A percentile compares a stretch with the other conserved stretches of the same genome.
phyloP scores from a whole-genome alignment of 2,888 invertebrate species.

The Cheilosia vulpina region DNA sequence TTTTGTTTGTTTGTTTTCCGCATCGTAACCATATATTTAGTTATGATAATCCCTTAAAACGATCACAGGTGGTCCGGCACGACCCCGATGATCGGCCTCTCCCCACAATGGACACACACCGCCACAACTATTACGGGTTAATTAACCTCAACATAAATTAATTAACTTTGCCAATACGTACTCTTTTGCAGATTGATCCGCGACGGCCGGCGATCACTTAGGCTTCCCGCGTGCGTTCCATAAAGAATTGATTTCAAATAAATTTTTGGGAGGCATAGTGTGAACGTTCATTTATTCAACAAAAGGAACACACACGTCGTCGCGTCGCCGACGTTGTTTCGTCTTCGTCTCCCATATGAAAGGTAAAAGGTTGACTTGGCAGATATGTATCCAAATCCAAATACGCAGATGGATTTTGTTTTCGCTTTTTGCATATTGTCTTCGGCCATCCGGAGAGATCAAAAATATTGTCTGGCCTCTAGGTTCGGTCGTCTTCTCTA shows the following conservation, averaged over 20 bases:
- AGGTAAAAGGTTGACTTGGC: conserved; percentile 70
- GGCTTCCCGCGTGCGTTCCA: conserved; percentile 34
- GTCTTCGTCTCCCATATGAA: conserved; percentile 27
- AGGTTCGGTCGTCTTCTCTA: conserved; percentile 45
- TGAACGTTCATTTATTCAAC: conserved; percentile 71
- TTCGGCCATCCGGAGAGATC: conserved; percentile 51
- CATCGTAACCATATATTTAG: conserved; percentile 60
- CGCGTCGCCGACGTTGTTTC: conserved; percentile 37
- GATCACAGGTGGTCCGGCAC: conserved; percentile 67
- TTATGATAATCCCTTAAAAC: conserved; percentile 66
- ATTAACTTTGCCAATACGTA: conserved; percentile 71
- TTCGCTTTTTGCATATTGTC: conserved; percentile 72
- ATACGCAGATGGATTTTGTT: conserved; percentile 65
- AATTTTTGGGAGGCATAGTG: conserved; percentile 73
- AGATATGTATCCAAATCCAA: conserved; percentile 29
- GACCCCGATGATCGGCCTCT: conserved; percentile 10
- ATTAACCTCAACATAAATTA: conserved; percentile 73
- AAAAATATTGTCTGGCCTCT: conserved; percentile 59
- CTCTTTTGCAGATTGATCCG: conserved; percentile 3
- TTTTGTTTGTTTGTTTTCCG: conserved; percentile 57
- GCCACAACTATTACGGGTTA: conserved; percentile 65
- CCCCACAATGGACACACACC: conserved; percentile 38
- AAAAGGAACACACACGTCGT: conserved; percentile 72
- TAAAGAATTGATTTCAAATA: conserved; percentile 71
- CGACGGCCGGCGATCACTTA: neutral